phyloP scores from a whole-genome alignment of 2,888 invertebrate genomes.

The Eupithecia subfuscata region DNA sequence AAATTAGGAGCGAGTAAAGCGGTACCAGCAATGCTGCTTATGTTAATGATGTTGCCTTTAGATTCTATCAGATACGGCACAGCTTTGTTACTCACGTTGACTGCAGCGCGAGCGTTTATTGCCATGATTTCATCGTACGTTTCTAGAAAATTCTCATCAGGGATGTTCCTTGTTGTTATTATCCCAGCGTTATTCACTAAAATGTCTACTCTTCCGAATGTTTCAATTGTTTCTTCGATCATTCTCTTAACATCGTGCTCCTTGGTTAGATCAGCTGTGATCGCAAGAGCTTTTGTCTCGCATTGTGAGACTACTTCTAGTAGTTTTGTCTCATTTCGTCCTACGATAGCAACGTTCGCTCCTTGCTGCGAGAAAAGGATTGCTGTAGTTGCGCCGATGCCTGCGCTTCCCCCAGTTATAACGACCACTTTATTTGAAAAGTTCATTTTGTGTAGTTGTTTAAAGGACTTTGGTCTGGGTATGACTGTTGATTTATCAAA shows the following conservation, averaged over 20 bases:
- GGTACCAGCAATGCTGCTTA: slow-evolving; percentile 51
- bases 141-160: too few species aligned
- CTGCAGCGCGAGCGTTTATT: slow-evolving; percentile 52
- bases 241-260: slow-evolving; percentile 50
- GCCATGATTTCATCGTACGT: too few species aligned
- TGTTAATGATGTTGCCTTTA: slow-evolving; percentile 58
- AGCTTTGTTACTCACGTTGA: slow-evolving; percentile 53
- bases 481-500: neutral
- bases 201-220: slow-evolving; percentile 51
- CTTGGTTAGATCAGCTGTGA: slow-evolving; percentile 4
- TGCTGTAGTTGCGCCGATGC: slow-evolving; percentile 87
- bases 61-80: slow-evolving; percentile 51
- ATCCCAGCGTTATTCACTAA: too few species aligned
- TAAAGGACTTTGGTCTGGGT: neutral
- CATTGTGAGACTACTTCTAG: slow-evolving; percentile 69
- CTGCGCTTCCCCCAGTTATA: slow-evolving; percentile 87
- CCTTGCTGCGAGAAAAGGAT: slow-evolving; percentile 85
- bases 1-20: slow-evolving; percentile 26
- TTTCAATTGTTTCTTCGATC: slow-evolving; percentile 48
- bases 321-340: slow-evolving; percentile 86
- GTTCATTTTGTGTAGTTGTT: neutral
- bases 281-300: neutral
- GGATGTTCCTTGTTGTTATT: too few species aligned
- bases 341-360: slow-evolving; percentile 85
- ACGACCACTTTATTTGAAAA: slow-evolving; percentile 79